Conservation (phyloP, 2,888 invertebrate species). For the Steromphala cineraria region DNA sequence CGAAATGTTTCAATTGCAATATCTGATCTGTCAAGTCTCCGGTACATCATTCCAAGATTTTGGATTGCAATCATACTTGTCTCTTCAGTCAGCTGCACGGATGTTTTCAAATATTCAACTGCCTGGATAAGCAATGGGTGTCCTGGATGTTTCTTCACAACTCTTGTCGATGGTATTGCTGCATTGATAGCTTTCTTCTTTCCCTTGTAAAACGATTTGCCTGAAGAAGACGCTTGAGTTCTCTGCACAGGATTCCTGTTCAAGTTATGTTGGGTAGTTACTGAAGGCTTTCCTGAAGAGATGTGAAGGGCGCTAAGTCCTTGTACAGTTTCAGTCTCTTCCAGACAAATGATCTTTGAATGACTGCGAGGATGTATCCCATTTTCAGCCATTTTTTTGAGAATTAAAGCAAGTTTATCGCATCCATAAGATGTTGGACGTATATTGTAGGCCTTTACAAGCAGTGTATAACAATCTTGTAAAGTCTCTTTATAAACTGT, state of each 20-base stretch:
- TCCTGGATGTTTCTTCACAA: not conserved
- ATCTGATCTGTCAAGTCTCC: not conserved
- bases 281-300: too few relatives aligned
- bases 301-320: too few relatives aligned
- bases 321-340: too few relatives aligned
- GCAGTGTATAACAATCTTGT: not conserved
- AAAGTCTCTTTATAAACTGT: not conserved
- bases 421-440: not conserved
- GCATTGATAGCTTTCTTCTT: not conserved
- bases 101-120: constrained; percentile 2
- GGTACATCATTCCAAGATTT: constrained; percentile 20
- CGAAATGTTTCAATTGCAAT: constrained; percentile 9
- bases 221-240: too few relatives aligned
- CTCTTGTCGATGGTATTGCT: not conserved
- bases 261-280: not conserved
- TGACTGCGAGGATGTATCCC: too few relatives aligned
- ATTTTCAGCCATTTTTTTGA: not conserved
- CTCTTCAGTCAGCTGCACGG: not conserved
- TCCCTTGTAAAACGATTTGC: not conserved
- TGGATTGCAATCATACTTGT: not conserved
- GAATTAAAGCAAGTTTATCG: not conserved
- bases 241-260: not conserved
- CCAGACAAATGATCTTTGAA: too few relatives aligned
- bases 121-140: not conserved
- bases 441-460: not conserved